Percentiles rank a stretch among this genome's conserved stretches.
Conservation (phyloP, 1,140 invertebrate genomes). For the Gryon sp. region DNA sequence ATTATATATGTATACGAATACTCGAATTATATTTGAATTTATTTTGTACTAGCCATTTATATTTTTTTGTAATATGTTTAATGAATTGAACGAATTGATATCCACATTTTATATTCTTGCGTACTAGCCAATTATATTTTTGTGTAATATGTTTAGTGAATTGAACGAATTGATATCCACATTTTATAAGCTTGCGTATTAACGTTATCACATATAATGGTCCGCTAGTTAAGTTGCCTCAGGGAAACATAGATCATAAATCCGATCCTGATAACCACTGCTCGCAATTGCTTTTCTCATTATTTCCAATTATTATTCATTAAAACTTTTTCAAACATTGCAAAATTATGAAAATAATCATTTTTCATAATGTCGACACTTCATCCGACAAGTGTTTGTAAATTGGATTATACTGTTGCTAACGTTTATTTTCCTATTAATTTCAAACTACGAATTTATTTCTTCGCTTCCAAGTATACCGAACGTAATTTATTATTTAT, state of each 20-base stretch:
- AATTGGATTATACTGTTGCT: slow-evolving; percentile 29
- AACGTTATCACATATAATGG: slow-evolving; percentile 45
- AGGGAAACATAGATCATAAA: slow-evolving; percentile 43
- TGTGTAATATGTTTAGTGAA: too few relatives aligned
- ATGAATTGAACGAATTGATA: slow-evolving; percentile 6
- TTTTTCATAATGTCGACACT: slow-evolving; percentile 50
- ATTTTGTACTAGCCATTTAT: too few relatives aligned
- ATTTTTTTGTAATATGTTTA: too few relatives aligned
- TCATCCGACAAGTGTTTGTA: slow-evolving; percentile 36
- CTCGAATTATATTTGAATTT: too few relatives aligned
- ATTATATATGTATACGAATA: too few relatives aligned
- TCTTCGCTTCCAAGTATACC: background rate
- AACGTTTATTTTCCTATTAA: slow-evolving; percentile 34
- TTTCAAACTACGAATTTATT: too few relatives aligned
- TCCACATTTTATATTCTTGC: slow-evolving; percentile 20
- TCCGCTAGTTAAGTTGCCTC: slow-evolving; percentile 36
- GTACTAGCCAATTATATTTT: too few relatives aligned
- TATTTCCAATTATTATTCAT: slow-evolving; percentile 57
- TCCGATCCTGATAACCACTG: slow-evolving; percentile 43
- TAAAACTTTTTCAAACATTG: slow-evolving; percentile 20
- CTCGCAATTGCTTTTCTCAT: slow-evolving; percentile 38
- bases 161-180: slow-evolving; percentile 9
- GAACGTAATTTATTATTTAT: slow-evolving; percentile 6
- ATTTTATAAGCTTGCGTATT: slow-evolving; percentile 27
- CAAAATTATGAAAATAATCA: slow-evolving; percentile 38